Evolutionary conservation across 1,140 invertebrate species (phyloP), one percentile per base, ranked within the genome.

Genomic region (Cydia amplana): DNA sequence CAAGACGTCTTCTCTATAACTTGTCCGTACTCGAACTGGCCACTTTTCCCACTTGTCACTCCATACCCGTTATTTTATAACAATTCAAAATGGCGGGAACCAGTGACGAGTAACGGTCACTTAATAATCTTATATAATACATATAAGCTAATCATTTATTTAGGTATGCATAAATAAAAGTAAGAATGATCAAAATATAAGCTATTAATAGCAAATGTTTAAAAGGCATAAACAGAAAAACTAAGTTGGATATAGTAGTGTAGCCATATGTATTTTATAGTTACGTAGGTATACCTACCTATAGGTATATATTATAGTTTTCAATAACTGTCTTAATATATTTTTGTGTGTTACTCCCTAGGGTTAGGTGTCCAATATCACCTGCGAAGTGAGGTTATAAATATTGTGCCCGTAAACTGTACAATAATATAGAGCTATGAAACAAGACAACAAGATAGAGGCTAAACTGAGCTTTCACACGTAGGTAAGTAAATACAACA

Each of bases 301-400:
- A n/a, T n/a, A n/a, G n/a, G n/a, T 51, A 51, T 60, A 18, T 9
- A 10, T 7, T 40, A 18, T 9, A 10, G 7, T 40, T 70, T 70
- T 18, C 65, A 36, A 70, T 70, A 70, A 70, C 65, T 18, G 65
- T 36, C n/a, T 5, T 9, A 12, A 70, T 70, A 10, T 60, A 60
- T 60, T 60, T 60, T 9, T 16, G 51, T 60, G 5, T 16, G 18
- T n/a, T 1, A 5, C 46, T 49, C 46, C 51, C n/a, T 23, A 10
- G 40, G 2, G 40, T 14, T 43, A 18, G 49, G 55, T 20, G 10
- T 60, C 9, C 55, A 60, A 60, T 60, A 60, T 60, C 55, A 60
- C n/a, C 55, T 60, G 55, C 49, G n/a, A 60, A 10, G 55, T 2
- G 18, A 60, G 55, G 55, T 23, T 20, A 16, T 60, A 60, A 60